Percentiles rank a stretch among this genome's conserved stretches.
phyloP scores from a whole-genome alignment of 2,797 vertebrate species.

The Coendou prehensilis region DNA sequence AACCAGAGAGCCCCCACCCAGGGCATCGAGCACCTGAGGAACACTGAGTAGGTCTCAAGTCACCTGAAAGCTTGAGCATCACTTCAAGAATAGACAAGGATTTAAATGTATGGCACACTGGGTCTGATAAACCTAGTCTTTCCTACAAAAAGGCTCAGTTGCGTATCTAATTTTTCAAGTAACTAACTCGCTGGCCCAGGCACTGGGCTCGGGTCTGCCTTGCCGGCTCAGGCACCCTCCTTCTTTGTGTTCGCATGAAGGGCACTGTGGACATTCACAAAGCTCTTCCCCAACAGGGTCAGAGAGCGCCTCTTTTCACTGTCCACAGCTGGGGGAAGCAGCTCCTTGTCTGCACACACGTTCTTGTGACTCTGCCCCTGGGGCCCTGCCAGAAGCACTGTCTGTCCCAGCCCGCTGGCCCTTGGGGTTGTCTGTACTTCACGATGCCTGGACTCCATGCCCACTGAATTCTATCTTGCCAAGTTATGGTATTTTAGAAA shows the following conservation, averaged over 20 bases:
- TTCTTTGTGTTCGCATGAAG: neutral
- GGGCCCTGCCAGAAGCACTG: neutral
- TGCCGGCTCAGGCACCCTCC: neutral
- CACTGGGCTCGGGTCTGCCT: neutral
- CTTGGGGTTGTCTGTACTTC: neutral
- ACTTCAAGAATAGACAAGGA: neutral
- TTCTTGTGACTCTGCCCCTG: neutral
- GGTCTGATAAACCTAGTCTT: neutral
- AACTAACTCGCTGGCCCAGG: neutral
- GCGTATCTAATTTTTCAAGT: neutral
- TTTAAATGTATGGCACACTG: neutral
- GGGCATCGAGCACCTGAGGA: neutral
- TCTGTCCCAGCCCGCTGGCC: neutral
- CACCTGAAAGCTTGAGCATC: neutral
- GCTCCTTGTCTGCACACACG: neutral
- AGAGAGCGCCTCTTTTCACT: neutral
- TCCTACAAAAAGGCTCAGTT: neutral
- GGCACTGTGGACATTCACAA: neutral
- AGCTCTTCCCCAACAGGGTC: neutral
- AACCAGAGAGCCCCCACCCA: neutral
- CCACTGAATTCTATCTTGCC: neutral
- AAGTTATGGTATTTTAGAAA: constrained; percentile 30
- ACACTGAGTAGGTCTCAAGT: neutral
- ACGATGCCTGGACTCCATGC: neutral
- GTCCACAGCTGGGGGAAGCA: neutral